A percentile compares a stretch with the other conserved stretches of the same genome.
phyloP scores from a whole-genome alignment of 30 jellyfish, hydroid and myxozoan genomes.

The Cassiopea andromeda region DNA sequence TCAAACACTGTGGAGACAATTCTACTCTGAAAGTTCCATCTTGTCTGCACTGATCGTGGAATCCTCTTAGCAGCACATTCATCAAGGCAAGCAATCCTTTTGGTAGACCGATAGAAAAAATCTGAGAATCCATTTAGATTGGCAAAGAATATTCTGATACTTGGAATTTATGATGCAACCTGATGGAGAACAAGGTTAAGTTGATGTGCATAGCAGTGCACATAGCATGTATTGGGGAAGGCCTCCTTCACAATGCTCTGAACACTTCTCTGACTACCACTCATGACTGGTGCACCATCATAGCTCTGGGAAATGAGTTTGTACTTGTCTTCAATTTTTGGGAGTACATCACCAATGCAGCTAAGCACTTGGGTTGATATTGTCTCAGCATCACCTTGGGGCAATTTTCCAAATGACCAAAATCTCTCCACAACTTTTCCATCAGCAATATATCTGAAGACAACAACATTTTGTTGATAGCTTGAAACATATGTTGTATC shows the following conservation, averaged over 20 bases:
- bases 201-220: conserved; percentile 73
- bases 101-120: conserved; percentile 52
- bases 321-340: conserved; percentile 8
- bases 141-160: conserved; percentile 31
- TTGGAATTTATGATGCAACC: conserved; percentile 22
- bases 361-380: conserved; percentile 20
- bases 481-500: conserved; percentile 62
- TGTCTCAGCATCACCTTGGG: conserved; percentile 29
- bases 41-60: not conserved
- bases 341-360: conserved; percentile 43
- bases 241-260: conserved; percentile 7
- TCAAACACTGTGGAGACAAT: too few species aligned
- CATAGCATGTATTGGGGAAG: conserved; percentile 46
- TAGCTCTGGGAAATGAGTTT: conserved; percentile 42
- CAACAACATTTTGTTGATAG: conserved; percentile 62
- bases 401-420: conserved; percentile 49
- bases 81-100: conserved; percentile 37
- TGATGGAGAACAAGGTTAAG: conserved; percentile 48
- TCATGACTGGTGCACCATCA: conserved; percentile 61
- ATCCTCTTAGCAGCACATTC: conserved; percentile 40
- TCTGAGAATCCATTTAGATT: conserved; percentile 31
- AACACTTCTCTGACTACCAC: conserved; percentile 49
- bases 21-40: too few species aligned
- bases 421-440: conserved; percentile 38
- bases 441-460: conserved; percentile 17